phyloP scores from a whole-genome alignment of 2,888 invertebrate genomes.

The Limenitis camilla region DNA sequence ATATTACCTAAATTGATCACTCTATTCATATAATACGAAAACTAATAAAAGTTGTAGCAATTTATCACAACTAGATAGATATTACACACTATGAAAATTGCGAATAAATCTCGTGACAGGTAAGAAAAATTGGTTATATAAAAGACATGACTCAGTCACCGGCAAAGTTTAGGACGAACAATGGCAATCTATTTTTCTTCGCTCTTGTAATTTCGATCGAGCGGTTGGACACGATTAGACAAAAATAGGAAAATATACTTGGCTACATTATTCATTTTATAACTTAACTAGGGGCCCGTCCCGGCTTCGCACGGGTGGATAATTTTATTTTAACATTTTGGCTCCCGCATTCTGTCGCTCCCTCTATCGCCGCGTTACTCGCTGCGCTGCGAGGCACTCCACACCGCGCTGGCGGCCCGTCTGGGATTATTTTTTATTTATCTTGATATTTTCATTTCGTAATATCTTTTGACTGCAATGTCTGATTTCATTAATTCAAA shows the following conservation, averaged over 20 bases:
- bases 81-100: conserved; percentile 16
- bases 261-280: no score
- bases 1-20: not conserved
- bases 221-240: conserved; percentile 55
- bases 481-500: no score
- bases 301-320: no score
- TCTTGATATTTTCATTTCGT: no score
- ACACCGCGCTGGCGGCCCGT: no score
- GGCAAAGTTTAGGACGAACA: conserved; percentile 39
- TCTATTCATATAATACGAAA: conserved; percentile 1
- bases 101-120: conserved; percentile 20
- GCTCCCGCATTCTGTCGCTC: no score
- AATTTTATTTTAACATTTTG: no score
- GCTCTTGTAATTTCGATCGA: conserved; percentile 54
- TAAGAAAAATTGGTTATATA: conserved; percentile 24
- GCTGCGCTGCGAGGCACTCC: no score
- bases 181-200: conserved; percentile 58
- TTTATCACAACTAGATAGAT: conserved; percentile 8
- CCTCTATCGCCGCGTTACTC: no score
- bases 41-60: conserved; percentile 4
- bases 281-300: no score
- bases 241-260: conserved; percentile 31
- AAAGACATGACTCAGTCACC: conserved; percentile 21
- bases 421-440: no score
- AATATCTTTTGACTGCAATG: no score